Percentiles rank a stretch among this genome's conserved stretches.
Evolutionary conservation across 1,140 invertebrate species (phyloP).

Genomic region (Nephotettix cincticeps): DNA sequence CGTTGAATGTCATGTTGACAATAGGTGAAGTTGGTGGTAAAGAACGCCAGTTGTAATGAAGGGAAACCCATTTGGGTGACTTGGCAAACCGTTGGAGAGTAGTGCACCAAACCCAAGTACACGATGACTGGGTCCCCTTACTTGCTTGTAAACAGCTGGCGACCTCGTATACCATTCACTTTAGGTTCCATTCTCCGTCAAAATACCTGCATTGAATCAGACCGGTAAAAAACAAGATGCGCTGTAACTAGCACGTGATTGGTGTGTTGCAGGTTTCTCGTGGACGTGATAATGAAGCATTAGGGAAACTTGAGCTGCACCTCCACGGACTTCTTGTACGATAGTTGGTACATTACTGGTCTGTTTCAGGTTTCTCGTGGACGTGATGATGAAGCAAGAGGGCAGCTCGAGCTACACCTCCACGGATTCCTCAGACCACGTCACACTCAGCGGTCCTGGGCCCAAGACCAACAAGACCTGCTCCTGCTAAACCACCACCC

Average conservation of each 20-base stretch:
- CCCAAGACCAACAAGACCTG: not conserved
- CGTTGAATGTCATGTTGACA: no score
- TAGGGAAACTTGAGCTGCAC: constrained; percentile 37
- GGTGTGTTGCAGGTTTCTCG: constrained; percentile 44
- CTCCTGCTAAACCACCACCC: not conserved
- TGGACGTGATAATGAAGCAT: constrained; percentile 49
- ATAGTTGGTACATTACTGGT: no score
- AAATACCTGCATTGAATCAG: no score
- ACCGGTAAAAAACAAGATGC: no score
- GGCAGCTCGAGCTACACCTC: constrained; percentile 24
- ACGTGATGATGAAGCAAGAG: constrained; percentile 49
- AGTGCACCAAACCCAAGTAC: no score
- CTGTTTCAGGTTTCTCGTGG: constrained; percentile 46
- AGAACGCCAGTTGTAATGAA: not conserved
- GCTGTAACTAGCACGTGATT: no score
- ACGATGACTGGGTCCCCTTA: no score
- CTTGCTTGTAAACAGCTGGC: no score
- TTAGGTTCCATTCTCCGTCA: no score
- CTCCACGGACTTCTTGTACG: not conserved
- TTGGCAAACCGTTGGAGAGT: no score
- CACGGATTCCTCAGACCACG: constrained; percentile 4
- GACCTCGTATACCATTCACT: no score
- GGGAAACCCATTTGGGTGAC: no score
- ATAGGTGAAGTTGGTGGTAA: not conserved
- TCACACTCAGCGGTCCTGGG: constrained; percentile 1